Percentiles rank a stretch among this genome's conserved stretches.
These are phyloP conservation scores for Euura saliciscinereae DNA, from an alignment of 1,140 invertebrate genomes.

Conservation along the genomic window DNA sequence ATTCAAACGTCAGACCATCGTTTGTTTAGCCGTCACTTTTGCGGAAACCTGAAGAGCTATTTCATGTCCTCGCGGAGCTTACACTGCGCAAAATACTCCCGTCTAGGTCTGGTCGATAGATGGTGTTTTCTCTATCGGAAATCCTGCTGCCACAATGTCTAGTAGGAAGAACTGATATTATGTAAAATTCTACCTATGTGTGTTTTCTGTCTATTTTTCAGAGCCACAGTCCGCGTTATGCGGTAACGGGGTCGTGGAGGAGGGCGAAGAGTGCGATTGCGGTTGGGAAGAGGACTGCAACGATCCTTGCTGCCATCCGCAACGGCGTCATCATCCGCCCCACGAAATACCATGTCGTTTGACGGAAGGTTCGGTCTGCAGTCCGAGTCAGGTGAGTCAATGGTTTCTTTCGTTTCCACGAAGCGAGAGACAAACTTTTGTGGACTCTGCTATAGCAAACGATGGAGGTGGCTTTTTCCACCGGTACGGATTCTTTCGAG, in stretches of 20 bases:
- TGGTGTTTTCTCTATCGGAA: no score
- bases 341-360: constrained; percentile 84
- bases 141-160: no score
- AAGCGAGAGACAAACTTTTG: not conserved
- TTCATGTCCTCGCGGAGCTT: no score
- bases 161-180: no score
- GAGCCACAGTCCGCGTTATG: constrained; percentile 91
- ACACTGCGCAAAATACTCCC: no score
- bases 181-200: no score
- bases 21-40: no score
- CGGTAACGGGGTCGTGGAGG: constrained; percentile 96
- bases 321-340: constrained; percentile 74
- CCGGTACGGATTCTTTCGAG: not conserved
- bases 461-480: not conserved
- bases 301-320: constrained; percentile 92
- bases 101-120: no score
- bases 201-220: constrained; percentile 45
- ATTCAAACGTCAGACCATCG: no score
- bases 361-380: constrained; percentile 77
- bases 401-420: not conserved
- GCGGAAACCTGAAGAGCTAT: no score
- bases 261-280: constrained; percentile 97
- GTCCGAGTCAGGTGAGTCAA: constrained; percentile 75
- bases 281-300: constrained; percentile 96
- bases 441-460: not conserved